Percentiles rank a stretch among this genome's conserved stretches.
Conservation (phyloP, 2,888 invertebrate species). For the Cheilosia pagana region DNA sequence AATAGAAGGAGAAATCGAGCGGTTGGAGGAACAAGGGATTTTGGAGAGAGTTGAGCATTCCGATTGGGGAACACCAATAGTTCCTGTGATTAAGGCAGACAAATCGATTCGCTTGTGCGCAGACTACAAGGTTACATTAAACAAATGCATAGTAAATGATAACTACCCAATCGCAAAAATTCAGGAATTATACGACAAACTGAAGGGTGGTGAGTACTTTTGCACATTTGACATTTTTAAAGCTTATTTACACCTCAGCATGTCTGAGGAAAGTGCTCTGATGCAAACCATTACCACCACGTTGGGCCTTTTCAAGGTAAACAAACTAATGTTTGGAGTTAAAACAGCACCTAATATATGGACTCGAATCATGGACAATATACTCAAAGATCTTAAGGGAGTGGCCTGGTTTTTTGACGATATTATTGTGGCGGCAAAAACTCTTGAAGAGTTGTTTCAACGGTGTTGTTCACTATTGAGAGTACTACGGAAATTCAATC, state of each 20-base stretch:
- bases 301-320: constrained; percentile 14
- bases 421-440: constrained; percentile 10
- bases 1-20: constrained; percentile 39
- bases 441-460: constrained; percentile 10
- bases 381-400: constrained; percentile 35
- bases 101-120: constrained; percentile 10
- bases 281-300: constrained; percentile 13
- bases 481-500: constrained; percentile 12
- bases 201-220: not conserved
- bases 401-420: constrained; percentile 34
- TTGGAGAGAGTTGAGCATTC: constrained; percentile 2
- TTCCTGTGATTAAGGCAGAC: not conserved
- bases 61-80: constrained; percentile 12
- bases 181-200: constrained; percentile 18
- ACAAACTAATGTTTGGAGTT: constrained; percentile 46
- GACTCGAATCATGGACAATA: constrained; percentile 36
- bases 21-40: constrained; percentile 27
- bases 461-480: constrained; percentile 12
- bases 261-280: constrained; percentile 2
- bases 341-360: constrained; percentile 42
- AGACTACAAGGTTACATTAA: constrained; percentile 41
- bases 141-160: constrained; percentile 37
- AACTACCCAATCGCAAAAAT: constrained; percentile 36
- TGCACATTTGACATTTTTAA: not conserved
- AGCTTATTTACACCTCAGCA: constrained; percentile 26